These are phyloP conservation scores for Bolinopsis microptera DNA, from an alignment of 37 sponge, comb jelly and placozoan species.

Conservation along the genomic window DNA sequence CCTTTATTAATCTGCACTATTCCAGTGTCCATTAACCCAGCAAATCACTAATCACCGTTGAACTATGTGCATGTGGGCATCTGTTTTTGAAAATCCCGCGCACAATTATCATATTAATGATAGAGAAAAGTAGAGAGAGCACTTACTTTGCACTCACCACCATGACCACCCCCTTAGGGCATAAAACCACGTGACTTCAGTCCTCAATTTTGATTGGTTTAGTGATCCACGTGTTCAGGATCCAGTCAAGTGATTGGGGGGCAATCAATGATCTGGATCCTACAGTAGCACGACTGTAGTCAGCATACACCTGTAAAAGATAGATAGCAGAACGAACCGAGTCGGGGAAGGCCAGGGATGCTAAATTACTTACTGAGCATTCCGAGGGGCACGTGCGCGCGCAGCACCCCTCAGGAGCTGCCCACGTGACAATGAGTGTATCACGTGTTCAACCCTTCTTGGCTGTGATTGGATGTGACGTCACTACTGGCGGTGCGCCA, in stretches of 20 bases:
- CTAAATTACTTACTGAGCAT: constrained; percentile 59
- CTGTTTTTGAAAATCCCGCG: constrained; percentile 49
- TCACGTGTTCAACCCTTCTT: neutral
- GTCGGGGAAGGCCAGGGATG: neutral
- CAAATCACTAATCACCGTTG: neutral
- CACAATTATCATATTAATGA: neutral
- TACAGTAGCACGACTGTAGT: neutral
- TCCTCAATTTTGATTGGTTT: neutral
- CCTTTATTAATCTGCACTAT: neutral
- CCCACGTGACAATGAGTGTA: neutral
- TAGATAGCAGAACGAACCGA: neutral
- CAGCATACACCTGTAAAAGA: constrained; percentile 6
- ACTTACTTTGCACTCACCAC: neutral
- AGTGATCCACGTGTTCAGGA: neutral
- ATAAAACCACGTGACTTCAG: neutral
- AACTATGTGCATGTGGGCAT: constrained; percentile 13
- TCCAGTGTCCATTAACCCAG: neutral
- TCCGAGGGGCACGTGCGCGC: constrained; percentile 23
- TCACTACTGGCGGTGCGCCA: constrained; percentile 14
- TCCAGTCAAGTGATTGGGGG: constrained; percentile 16
- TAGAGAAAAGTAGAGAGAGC: neutral
- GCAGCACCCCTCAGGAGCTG: constrained; percentile 35
- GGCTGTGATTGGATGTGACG: constrained; percentile 3
- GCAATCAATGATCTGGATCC: neutral
- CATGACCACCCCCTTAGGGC: neutral